These are phyloP conservation scores for Palythoa grandiflora DNA, from an alignment of 92 coral and sea anemone genomes.

Conservation along the genomic window DNA sequence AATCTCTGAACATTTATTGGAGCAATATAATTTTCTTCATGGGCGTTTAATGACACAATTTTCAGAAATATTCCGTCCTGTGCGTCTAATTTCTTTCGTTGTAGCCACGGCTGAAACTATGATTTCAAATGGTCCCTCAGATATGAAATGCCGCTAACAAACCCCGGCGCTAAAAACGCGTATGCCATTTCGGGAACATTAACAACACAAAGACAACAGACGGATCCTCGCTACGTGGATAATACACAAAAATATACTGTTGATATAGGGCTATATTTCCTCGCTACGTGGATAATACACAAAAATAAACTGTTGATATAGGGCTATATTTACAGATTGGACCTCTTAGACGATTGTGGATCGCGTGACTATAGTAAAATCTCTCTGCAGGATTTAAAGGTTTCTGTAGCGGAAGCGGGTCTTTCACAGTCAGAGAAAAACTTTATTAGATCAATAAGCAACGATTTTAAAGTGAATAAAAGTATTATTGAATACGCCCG, in stretches of 20 bases:
- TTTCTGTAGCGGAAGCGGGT: neutral
- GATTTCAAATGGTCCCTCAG: neutral
- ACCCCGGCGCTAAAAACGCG: neutral
- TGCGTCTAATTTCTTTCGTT: neutral
- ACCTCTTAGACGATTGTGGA: neutral
- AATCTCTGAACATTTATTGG: slow-evolving; percentile 27
- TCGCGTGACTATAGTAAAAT: slow-evolving; percentile 33
- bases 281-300: slow-evolving; percentile 7
- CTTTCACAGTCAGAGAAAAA: neutral
- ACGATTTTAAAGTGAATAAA: neutral
- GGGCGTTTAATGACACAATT: slow-evolving; percentile 12
- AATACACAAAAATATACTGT: slow-evolving; percentile 15
- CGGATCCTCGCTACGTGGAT: slow-evolving; percentile 4
- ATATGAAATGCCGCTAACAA: neutral
- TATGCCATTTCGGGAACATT: neutral
- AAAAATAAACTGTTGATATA: slow-evolving; percentile 35
- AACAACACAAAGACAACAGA: neutral
- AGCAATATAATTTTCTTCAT: slow-evolving; percentile 8
- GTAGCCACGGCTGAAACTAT: neutral
- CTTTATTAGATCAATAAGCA: neutral
- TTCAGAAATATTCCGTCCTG: neutral
- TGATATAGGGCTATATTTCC: slow-evolving; percentile 9
- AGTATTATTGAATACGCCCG: neutral
- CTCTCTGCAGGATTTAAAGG: slow-evolving; percentile 15
- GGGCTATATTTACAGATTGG: slow-evolving; percentile 5